Evolutionary conservation across 2,797 vertebrate species (phyloP), one percentile per base, ranked within the genome.

Genomic region (Scolopax rusticola): DNA sequence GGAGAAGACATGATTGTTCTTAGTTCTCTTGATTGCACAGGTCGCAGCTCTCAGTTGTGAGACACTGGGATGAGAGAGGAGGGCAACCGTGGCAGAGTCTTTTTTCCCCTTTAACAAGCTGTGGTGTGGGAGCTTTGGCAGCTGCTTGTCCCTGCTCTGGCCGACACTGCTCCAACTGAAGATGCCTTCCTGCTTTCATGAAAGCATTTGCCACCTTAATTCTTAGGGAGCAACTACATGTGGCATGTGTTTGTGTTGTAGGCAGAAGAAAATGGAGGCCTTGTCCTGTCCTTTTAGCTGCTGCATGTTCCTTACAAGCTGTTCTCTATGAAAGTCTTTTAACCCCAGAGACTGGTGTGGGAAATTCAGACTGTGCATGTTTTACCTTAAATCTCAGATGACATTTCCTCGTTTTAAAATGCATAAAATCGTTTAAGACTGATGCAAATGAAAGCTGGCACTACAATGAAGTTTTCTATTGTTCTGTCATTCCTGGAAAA

Each of bases 41-140:
- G 13, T n/a, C 27, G 60, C 67, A 32, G 33, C 13, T 71, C 53
- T 53, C 1, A 0, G 17, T 40, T 59, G 30, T 47, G 74, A 86
- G 48, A 54, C 9, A 2, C 3, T 23, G 50, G 38, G 25, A 41
- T 38, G 20, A 78, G 45, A 32, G n/a, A 36, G 8, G n/a, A 54
- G 11, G 6, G 30, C 45, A 21, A 54, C 32, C 0, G 0, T 13
- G 51, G 3, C 2, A 3, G 19, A 15, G 21, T 41, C 61, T 81
- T 45, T 48, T 5, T 30, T 59, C 45, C 27, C 6, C 3, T 53
- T 61, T 30, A 32, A 38, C 27, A 40, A 25, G 21, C 36, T 75
- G 47, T 67, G 38, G 23, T n/a, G n/a, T 41, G 41, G 17, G n/a
- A 63, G 14, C 41, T 48, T 27, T 45, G 87, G 67, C 47, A 65